Percentiles rank a stretch among this genome's conserved stretches.
These are phyloP conservation scores for Amiota communis DNA, from an alignment of 2,888 invertebrate genomes.

Conservation along the genomic window DNA sequence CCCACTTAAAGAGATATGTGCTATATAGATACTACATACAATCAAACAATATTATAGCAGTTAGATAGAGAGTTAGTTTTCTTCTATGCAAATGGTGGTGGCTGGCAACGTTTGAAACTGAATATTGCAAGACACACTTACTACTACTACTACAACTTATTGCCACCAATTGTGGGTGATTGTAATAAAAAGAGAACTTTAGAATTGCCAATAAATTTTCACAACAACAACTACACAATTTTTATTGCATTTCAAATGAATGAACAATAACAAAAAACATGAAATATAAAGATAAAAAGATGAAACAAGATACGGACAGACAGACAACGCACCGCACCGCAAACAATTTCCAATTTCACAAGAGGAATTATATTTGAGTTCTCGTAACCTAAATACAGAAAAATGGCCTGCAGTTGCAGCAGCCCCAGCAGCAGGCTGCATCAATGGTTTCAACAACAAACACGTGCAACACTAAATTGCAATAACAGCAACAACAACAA, in stretches of 20 bases:
- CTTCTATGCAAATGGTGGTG: too few relatives aligned
- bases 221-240: slow-evolving; percentile 20
- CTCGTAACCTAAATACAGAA: slow-evolving; percentile 62
- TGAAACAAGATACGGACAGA: too few relatives aligned
- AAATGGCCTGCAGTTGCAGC: slow-evolving; percentile 29
- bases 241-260: slow-evolving; percentile 8
- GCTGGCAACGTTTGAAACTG: too few relatives aligned
- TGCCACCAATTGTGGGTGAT: neutral
- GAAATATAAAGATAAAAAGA: neutral
- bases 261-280: neutral
- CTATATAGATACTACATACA: too few relatives aligned
- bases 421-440: slow-evolving; percentile 15
- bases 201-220: slow-evolving; percentile 60
- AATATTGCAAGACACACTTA: too few relatives aligned
- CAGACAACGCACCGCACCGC: too few relatives aligned
- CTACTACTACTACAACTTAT: too few relatives aligned
- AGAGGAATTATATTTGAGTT: slow-evolving; percentile 60
- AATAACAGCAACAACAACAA: slow-evolving; percentile 10
- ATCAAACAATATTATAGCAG: too few relatives aligned
- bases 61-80: too few relatives aligned
- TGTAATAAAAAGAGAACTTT: neutral
- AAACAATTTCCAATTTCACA: slow-evolving; percentile 50
- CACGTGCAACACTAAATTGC: slow-evolving; percentile 29
- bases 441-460: slow-evolving; percentile 33
- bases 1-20: too few relatives aligned